A percentile compares a stretch with the other conserved stretches of the same genome.
Conservation (phyloP, 2,888 invertebrate species). For the Spilosoma lubricipeda region DNA sequence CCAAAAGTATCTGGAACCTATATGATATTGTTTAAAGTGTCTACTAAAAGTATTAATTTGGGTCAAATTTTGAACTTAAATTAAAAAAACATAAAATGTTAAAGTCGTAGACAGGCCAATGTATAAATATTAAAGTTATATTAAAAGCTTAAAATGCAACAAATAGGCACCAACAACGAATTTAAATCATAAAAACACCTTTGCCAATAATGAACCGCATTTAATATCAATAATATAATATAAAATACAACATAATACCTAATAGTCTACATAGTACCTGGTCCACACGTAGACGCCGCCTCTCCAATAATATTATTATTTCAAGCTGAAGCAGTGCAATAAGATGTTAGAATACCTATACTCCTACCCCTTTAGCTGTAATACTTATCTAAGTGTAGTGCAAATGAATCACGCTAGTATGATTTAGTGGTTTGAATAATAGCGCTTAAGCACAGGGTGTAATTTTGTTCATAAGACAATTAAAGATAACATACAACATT, state of each 20-base stretch:
- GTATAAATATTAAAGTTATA: slow-evolving; percentile 5
- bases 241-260: background rate
- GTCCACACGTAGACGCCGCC: background rate
- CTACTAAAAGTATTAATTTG: background rate
- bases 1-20: background rate
- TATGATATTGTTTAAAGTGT: background rate
- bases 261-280: background rate
- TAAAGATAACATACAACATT: slow-evolving; percentile 51
- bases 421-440: slow-evolving; percentile 57
- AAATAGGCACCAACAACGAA: slow-evolving; percentile 9
- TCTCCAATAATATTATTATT: slow-evolving; percentile 7
- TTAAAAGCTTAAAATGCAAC: background rate
- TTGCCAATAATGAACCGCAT: background rate
- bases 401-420: slow-evolving; percentile 54
- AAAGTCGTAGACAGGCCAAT: background rate
- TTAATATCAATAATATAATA: background rate
- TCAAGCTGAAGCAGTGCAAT: slow-evolving; percentile 4
- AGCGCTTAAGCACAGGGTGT: slow-evolving; percentile 73
- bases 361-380: slow-evolving; percentile 22
- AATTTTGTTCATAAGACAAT: slow-evolving; percentile 59
- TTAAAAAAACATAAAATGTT: background rate
- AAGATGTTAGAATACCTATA: slow-evolving; percentile 1
- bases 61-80: background rate
- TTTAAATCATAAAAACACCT: slow-evolving; percentile 4
- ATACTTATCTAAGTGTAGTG: slow-evolving; percentile 18